Percentiles rank a stretch among this genome's conserved stretches.
Conservation (phyloP, 1,140 invertebrate species). For the Drosophila tropicalis region DNA sequence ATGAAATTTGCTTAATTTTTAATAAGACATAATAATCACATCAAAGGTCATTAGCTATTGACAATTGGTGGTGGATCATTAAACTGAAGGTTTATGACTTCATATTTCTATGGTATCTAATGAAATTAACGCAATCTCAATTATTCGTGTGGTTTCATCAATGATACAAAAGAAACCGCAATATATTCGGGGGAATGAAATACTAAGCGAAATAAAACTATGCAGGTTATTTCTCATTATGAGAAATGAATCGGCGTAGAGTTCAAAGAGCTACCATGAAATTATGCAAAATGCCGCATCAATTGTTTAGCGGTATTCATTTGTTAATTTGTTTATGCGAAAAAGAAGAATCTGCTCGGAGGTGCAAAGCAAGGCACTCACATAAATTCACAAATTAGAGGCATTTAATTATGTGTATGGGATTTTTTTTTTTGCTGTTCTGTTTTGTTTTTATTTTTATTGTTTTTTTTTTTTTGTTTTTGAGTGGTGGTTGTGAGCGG, state of each 20-base stretch:
- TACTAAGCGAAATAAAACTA: slow-evolving; percentile 4
- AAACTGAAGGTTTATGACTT: slow-evolving; percentile 33
- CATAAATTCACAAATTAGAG: slow-evolving; percentile 73
- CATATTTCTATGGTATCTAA: slow-evolving; percentile 8
- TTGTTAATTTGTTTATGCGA: slow-evolving; percentile 59
- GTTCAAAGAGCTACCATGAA: slow-evolving; percentile 70
- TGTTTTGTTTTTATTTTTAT: background rate
- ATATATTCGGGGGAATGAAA: background rate
- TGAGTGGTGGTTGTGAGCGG: background rate
- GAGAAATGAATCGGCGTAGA: slow-evolving; percentile 54
- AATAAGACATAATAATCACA: background rate
- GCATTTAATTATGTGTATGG: slow-evolving; percentile 42
- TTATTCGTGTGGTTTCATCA: slow-evolving; percentile 26
- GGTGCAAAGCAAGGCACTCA: slow-evolving; percentile 57
- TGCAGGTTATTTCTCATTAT: background rate
- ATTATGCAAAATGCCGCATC: slow-evolving; percentile 72
- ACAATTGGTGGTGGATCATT: slow-evolving; percentile 39
- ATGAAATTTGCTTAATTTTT: slow-evolving; percentile 40
- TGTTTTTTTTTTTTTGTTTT: background rate
- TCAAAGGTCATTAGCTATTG: slow-evolving; percentile 58
- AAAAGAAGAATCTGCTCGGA: slow-evolving; percentile 38
- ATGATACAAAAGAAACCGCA: slow-evolving; percentile 25
- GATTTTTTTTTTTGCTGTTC: slow-evolving; percentile 31
- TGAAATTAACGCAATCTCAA: slow-evolving; percentile 9
- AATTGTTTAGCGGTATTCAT: slow-evolving; percentile 54